phyloP scores from a whole-genome alignment of 2,113 vertebrate genomes.

The Caracal caracal region DNA sequence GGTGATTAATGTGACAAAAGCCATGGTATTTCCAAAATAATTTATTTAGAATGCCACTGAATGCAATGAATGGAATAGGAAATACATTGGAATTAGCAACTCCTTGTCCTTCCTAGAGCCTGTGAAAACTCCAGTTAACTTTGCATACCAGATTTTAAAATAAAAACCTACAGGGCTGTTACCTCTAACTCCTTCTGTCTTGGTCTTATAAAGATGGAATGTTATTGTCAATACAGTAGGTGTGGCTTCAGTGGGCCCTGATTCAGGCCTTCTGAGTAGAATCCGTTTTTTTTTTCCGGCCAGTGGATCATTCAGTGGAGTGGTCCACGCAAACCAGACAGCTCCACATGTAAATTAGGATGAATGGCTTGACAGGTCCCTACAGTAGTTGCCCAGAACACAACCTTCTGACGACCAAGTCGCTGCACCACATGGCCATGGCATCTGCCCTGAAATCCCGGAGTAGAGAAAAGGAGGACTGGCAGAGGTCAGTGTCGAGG shows the following conservation, averaged over 20 bases:
- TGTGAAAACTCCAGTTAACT: not conserved
- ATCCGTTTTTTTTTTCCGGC: not conserved
- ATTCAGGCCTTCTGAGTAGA: not conserved
- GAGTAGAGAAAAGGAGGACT: not conserved
- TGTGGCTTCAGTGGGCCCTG: not conserved
- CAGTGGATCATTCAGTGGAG: not conserved
- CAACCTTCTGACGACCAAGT: not conserved
- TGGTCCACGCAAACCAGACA: not conserved
- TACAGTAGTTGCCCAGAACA: not conserved
- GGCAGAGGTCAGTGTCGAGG: constrained; percentile 35
- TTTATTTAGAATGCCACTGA: not conserved
- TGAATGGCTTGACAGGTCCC: not conserved
- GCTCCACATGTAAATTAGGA: not conserved
- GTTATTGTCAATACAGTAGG: not conserved
- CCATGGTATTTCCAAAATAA: not conserved
- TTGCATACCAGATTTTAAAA: not conserved
- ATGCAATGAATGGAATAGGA: not conserved
- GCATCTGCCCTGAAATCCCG: constrained; percentile 11
- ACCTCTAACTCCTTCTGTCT: not conserved
- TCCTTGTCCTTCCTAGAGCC: not conserved
- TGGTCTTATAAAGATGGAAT: not conserved
- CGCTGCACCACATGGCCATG: not conserved
- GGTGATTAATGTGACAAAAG: not conserved
- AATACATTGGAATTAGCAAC: not conserved
- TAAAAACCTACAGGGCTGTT: not conserved